Base-by-base conservation (phyloP, 2,888 invertebrate species). In the Campaea margaritaria region DNA sequence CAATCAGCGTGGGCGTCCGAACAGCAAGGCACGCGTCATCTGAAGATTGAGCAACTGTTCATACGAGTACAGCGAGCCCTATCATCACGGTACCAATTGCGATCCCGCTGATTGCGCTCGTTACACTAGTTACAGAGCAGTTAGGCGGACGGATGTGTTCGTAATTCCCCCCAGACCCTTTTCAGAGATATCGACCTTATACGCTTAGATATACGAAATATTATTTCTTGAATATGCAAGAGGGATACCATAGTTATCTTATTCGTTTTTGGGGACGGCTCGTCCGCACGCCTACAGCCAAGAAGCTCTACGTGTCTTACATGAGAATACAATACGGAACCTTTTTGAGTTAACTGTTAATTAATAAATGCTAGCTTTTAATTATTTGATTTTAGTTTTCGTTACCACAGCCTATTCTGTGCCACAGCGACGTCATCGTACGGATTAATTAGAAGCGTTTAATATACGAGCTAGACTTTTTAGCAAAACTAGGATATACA, bases 201-300 rank as follows among this genome's bases (percentile, higher is more conserved):
- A 8, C 15, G 12, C n/a, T 54, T 5, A 5, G 7, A 12, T 3
- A 44, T 46, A 54, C 3, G 54, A 14, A 34, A n/a, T 45, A 46
- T 8, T 48, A 45, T 52, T 41, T 16, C 50, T 48, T 53, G 63
- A 53, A 54, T 61, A 56, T 61, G 55, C 58, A 60, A 69, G 67
- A 61, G 75, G 76, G 76, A 77, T 70, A 70, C 62, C 54, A 48
- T 71, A 64, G 62, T 83, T 81, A 78, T 82, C 79, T 79, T 68
- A 74, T 80, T 76, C 49, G 69, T 73, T 76, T 52, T 78, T 79
- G 73, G 73, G 81, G 81, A 77, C 78, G 76, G 66, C 69, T 54
- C 69, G 72, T 74, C 69, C 72, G 75, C 62, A 61, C 65, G 52
- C 61, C 62, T 57, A 64, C 62, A 50, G 11, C 13, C 10, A 12